Evolutionary conservation across 2,113 vertebrate species (phyloP).

Genomic region (Zapornia atra): DNA sequence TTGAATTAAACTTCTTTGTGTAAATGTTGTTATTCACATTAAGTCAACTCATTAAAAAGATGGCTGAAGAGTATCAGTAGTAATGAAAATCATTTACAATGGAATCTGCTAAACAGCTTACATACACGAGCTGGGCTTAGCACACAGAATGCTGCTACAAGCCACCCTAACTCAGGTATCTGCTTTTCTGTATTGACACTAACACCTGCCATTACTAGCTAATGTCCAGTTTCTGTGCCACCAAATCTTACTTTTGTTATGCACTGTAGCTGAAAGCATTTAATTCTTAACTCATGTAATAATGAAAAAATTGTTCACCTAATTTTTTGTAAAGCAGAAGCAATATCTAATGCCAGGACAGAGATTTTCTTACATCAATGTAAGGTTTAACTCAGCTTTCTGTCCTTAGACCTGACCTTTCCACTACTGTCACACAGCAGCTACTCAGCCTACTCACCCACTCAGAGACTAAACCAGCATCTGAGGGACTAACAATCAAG

Average conservation of each 20-base stretch:
- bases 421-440: background rate
- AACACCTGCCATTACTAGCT: background rate
- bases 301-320: background rate
- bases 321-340: background rate
- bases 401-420: background rate
- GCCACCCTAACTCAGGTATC: background rate
- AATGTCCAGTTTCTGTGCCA: background rate
- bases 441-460: background rate
- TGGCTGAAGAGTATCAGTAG: background rate
- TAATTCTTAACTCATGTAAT: background rate
- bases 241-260: background rate
- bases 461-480: background rate
- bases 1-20: background rate
- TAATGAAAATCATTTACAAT: background rate
- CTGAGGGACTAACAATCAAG: background rate
- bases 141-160: background rate
- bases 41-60: constrained; percentile 9
- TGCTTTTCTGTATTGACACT: background rate
- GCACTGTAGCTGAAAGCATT: background rate
- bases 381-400: background rate
- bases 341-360: background rate
- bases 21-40: background rate
- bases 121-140: background rate
- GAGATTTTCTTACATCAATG: background rate
- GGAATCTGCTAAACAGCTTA: background rate